Evolutionary conservation across 2,113 vertebrate species (phyloP).

Genomic region (Mugil cephalus): DNA sequence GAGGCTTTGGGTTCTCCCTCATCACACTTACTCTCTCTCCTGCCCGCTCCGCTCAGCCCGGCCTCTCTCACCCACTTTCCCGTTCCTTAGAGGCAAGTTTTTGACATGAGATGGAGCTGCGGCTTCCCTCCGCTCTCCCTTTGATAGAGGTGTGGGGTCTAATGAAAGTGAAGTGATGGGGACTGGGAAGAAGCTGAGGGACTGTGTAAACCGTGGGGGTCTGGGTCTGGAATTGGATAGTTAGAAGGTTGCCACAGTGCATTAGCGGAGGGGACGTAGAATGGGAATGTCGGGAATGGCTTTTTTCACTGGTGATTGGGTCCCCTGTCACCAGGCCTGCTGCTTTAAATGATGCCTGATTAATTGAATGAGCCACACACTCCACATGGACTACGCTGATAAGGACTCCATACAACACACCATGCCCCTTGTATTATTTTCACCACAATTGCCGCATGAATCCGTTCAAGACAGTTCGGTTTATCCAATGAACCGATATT

Average conservation of each 20-base stretch:
- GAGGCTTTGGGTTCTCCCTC: conserved; percentile 35
- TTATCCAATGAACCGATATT: conserved; percentile 42
- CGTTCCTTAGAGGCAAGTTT: conserved; percentile 63
- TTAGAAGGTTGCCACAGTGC: conserved; percentile 82
- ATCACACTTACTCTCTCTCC: conserved; percentile 29
- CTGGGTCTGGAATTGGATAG: conserved; percentile 82
- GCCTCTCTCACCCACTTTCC: conserved; percentile 40
- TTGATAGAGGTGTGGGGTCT: conserved; percentile 78
- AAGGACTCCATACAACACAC: conserved; percentile 50
- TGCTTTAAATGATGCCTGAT: conserved; percentile 80
- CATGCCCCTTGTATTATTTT: conserved; percentile 45
- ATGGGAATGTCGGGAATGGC: conserved; percentile 74
- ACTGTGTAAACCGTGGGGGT: conserved; percentile 75
- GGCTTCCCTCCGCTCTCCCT: conserved; percentile 52
- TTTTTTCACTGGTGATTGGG: conserved; percentile 76
- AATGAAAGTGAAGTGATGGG: conserved; percentile 73
- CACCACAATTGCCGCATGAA: conserved; percentile 40
- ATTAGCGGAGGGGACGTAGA: conserved; percentile 73
- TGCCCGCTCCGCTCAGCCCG: conserved; percentile 19
- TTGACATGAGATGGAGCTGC: conserved; percentile 65
- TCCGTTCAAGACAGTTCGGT: conserved; percentile 44
- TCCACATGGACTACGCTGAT: conserved; percentile 65
- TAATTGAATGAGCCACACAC: conserved; percentile 79
- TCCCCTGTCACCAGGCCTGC: conserved; percentile 73
- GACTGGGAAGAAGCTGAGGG: conserved; percentile 67